Evolutionary conservation across 2,888 invertebrate species (phyloP), one percentile per base, ranked within the genome.

Genomic region (Augochlorella aurata): DNA sequence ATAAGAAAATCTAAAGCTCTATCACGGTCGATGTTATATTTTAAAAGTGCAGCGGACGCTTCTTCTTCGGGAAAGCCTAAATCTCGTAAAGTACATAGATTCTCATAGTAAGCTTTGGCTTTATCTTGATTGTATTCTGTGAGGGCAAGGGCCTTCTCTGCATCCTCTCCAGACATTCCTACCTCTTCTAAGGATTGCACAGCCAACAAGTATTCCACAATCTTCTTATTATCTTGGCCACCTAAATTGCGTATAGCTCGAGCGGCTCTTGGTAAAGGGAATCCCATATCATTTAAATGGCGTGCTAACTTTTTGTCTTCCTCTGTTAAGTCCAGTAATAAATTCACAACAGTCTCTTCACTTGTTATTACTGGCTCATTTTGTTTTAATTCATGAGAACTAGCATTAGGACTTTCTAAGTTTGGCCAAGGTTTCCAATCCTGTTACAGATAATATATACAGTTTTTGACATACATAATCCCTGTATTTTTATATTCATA

Each of bases 271-370:
- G 96, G 95, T 73, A 97, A 92, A 0, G 97, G 96, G 92, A 98
- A 98, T 1, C 98, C 98, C 98, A 98, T 98, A 82, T 96, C 95
- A 90, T 96, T 96, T 79, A 98, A 96, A 85, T 96, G 96, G 90
- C 95, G 95, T 74, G 97, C 97, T 90, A 97, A 94, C 58, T 94
- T 95, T 92, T 97, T 96, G 78, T 93, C 91, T 16, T 92, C 91
- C 45, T 91, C 90, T 0, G 91, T 89, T 65, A 93, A 87, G 75
- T 91, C 90, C 9, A 84, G 78, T 2, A 92, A 76, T 44, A 87
- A 82, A 82, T 90, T 89, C 5, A 86, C 65, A 4, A 87, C 71
- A n/a, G 82, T 77, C 4, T 84, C 84, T 63, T 90, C 72, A 81
- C 72, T 85, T 14, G 85, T 68, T 7, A 83, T 63, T 10, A 74